Percentiles rank a stretch among this genome's conserved stretches.
Evolutionary conservation across 2,113 vertebrate genomes (phyloP).

Genomic region (Rhabdornis inornatus): DNA sequence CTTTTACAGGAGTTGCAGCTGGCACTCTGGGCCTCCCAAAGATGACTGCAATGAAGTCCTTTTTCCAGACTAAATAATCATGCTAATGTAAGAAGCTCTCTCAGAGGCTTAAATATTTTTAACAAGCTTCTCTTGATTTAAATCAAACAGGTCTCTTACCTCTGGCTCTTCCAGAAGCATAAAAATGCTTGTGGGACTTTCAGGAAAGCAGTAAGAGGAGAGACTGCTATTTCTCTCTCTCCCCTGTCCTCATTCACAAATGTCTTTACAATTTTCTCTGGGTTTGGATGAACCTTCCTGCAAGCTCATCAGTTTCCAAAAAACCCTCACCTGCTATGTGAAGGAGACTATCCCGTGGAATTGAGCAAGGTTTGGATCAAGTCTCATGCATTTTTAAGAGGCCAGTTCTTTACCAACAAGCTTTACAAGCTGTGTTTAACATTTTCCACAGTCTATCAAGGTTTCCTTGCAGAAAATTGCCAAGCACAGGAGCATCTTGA

Average conservation of each 20-base stretch:
- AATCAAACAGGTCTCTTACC: neutral
- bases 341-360: neutral
- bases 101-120: constrained; percentile 8
- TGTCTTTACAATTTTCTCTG: neutral
- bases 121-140: constrained; percentile 34
- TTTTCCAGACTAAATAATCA: constrained; percentile 38
- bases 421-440: neutral
- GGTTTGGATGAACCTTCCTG: neutral
- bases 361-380: neutral
- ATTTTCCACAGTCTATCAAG: neutral
- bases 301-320: neutral
- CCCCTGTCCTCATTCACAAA: neutral
- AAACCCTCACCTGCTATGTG: neutral
- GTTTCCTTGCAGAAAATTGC: neutral
- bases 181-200: neutral
- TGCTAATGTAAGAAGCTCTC: constrained; percentile 24
- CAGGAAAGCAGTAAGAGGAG: neutral
- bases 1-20: constrained; percentile 9
- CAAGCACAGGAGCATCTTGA: neutral
- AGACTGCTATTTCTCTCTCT: neutral
- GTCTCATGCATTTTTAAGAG: neutral
- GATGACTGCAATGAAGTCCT: neutral
- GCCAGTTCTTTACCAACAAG: neutral
- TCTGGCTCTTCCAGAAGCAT: neutral
- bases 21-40: neutral